These are phyloP conservation scores for Drosophila micromelanica DNA, from an alignment of 1,140 invertebrate species.

Conservation along the genomic window DNA sequence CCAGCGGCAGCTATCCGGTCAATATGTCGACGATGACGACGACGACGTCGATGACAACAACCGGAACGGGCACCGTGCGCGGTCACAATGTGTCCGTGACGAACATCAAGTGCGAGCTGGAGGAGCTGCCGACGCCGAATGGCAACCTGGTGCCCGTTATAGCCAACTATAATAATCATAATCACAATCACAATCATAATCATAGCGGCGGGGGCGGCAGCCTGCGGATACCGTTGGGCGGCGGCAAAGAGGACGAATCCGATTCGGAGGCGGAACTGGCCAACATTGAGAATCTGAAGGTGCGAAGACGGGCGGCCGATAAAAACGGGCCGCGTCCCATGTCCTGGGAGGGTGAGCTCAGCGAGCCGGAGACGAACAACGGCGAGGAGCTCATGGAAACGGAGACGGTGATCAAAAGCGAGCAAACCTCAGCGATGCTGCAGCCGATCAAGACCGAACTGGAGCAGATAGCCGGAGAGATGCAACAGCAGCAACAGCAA, in stretches of 20 bases:
- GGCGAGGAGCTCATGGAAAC: slow-evolving; percentile 85
- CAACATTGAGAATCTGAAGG: slow-evolving; percentile 82
- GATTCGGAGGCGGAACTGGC: slow-evolving; percentile 81
- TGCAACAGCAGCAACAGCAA: slow-evolving; percentile 44
- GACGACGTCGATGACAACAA: slow-evolving; percentile 20
- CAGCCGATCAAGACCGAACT: slow-evolving; percentile 70
- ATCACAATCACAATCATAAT: slow-evolving; percentile 25
- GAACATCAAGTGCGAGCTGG: slow-evolving; percentile 83
- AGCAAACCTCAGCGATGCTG: slow-evolving; percentile 40
- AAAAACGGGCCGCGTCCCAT: slow-evolving; percentile 88
- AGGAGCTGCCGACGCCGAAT: slow-evolving; percentile 69
- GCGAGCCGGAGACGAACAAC: slow-evolving; percentile 86
- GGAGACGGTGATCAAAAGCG: slow-evolving; percentile 77
- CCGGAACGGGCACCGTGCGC: slow-evolving; percentile 8
- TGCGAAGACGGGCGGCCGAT: slow-evolving; percentile 60
- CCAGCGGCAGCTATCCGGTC: slow-evolving; percentile 55
- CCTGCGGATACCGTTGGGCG: slow-evolving; percentile 71
- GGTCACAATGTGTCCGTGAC: slow-evolving; percentile 82
- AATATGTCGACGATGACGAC: slow-evolving; percentile 60
- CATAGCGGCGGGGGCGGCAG: slow-evolving; percentile 46
- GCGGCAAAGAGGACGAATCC: slow-evolving; percentile 64
- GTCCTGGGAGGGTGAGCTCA: slow-evolving; percentile 96
- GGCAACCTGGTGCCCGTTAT: slow-evolving; percentile 79
- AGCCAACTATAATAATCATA: slow-evolving; percentile 64
- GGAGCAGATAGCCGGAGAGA: slow-evolving; percentile 66